Evolutionary conservation across 1,140 invertebrate species (phyloP), one percentile per base, ranked within the genome.

Genomic region (Colletes latitarsis): DNA sequence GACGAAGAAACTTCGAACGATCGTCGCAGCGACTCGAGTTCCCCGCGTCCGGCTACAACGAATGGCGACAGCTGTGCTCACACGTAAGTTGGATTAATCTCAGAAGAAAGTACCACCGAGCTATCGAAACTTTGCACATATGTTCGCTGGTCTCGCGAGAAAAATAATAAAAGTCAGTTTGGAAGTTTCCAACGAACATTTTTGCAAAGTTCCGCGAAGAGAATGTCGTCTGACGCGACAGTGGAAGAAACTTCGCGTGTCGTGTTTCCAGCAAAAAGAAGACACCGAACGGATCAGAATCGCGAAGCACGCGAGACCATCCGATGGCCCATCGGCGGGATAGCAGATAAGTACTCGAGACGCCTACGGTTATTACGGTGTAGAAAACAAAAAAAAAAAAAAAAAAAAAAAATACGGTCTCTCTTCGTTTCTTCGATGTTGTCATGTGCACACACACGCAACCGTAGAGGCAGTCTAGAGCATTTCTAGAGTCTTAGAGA

Each of bases 301-400:
- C 70, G 46, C 49, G 21, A 68, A 73, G 30, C 46, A 39, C 30
- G 6, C 64, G 80, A 77, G 69, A 87, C 43, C 82, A 88, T 64
- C 66, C 74, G 6, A 78, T 78, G 52, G 64, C 46, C n/a, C 41
- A 80, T 43, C 83, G 63, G 17, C 74, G 83, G 77, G 82, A 89
- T 80, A 82, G 84, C 91, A 91, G 90, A 92, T 91, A 91, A 92
- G 89, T 92, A 92, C 76, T 81, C 78, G 69, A 82, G 60, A 19
- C 73, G 70, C 39, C 69, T 67, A 88, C 67, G 74, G 58, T 88
- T 62, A 85, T 83, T 85, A 77, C 71, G 63, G 74, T 82, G 75
- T 77, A 86, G 79, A 84, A 83, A 63, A 19, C 66, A 19, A 78
- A 52, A 41, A 10, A 62, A 17, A 57, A 43, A 64, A 55, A 68